phyloP scores from a whole-genome alignment of 2,888 invertebrate species.

The Cordilura impudica region DNA sequence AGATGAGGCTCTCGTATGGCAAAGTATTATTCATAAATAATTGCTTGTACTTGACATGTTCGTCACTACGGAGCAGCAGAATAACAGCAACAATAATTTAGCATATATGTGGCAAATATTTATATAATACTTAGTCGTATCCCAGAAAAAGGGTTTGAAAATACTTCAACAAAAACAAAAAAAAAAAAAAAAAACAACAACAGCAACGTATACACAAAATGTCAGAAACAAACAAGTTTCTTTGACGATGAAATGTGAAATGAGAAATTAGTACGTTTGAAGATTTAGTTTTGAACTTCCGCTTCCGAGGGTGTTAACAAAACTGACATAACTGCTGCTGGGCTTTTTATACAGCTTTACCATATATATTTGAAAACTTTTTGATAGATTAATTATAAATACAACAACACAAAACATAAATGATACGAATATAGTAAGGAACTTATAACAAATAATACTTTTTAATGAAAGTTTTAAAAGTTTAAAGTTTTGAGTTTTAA shows the following conservation, averaged over 20 bases:
- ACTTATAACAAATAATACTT: too few species aligned
- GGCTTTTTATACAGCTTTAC: neutral
- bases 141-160: conserved; percentile 10
- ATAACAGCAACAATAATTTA: neutral
- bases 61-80: conserved; percentile 33
- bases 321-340: neutral
- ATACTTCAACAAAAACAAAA: neutral
- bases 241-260: neutral
- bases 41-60: conserved; percentile 61
- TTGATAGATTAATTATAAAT: too few species aligned
- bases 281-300: conserved; percentile 8
- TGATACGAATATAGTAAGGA: too few species aligned
- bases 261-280: neutral
- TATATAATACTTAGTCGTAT: too few species aligned
- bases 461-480: too few species aligned
- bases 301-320: neutral
- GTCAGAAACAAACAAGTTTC: conserved; percentile 7
- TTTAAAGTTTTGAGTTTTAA: too few species aligned
- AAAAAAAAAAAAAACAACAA: neutral
- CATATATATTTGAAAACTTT: neutral
- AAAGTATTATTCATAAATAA: conserved; percentile 61
- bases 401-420: too few species aligned
- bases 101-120: neutral
- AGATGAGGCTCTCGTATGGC: conserved; percentile 60
- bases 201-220: conserved; percentile 10